phyloP scores from a whole-genome alignment of 2,113 vertebrate genomes.

The Cariama cristata region DNA sequence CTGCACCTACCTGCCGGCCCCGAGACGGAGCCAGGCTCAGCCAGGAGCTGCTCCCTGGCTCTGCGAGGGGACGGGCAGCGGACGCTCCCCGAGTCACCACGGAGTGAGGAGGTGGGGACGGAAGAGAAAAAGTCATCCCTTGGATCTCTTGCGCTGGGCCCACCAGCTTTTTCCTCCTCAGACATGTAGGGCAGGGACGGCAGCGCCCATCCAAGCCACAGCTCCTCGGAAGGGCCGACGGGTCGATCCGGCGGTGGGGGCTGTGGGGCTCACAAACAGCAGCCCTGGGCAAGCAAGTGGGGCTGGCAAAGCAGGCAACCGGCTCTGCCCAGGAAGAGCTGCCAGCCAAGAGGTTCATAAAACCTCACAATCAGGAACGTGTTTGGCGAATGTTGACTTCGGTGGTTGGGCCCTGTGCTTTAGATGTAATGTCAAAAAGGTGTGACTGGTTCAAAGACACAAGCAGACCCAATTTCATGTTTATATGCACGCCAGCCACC shows the following conservation, averaged over 20 bases:
- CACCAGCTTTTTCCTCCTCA: neutral
- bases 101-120: neutral
- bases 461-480: neutral
- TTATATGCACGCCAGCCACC: neutral
- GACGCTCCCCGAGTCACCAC: neutral
- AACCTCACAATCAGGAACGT: accelerated
- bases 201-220: neutral
- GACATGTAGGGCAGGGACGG: accelerated
- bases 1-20: neutral
- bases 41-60: neutral
- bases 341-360: neutral
- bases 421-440: neutral
- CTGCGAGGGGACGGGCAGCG: accelerated
- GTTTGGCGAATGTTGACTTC: neutral
- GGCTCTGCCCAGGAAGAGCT: neutral
- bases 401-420: neutral
- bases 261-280: neutral
- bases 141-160: neutral
- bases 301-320: neutral
- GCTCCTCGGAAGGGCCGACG: accelerated
- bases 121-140: neutral
- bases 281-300: accelerated
- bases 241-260: neutral
- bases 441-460: neutral
- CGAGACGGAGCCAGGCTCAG: neutral